Base-by-base conservation (phyloP, 2,797 vertebrate species). In the Muraenolepis orangiensis region DNA sequence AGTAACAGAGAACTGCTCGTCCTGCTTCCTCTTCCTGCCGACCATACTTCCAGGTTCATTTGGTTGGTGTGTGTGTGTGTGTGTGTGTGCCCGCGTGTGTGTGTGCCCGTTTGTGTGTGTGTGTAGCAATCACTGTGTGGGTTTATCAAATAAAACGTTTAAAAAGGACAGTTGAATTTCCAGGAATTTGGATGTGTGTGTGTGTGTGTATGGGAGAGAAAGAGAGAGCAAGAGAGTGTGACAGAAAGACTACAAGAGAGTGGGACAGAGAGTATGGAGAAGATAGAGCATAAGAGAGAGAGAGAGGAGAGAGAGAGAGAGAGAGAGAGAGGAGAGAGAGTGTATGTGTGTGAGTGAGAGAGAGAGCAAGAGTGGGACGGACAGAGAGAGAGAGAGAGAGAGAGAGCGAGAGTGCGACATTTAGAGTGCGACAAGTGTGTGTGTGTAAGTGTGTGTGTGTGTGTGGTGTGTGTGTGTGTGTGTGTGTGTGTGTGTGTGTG, bases 1-100 rank as follows among this genome's bases (percentile, higher is more conserved):
- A 83, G 89, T 88, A 90, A 88, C 87, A 90, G 85, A 90, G 88
- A 86, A 87, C 81, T 78, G 83, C 78, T 84, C 77, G 70, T 87
- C 77, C 77, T 51, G 86, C 77, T 66, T 86, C 75, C 74, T 86
- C 84, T 84, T 81, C 80, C 23, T 86, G 82, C 67, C 11, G 73
- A 77, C 76, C 70, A 82, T 46, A 74, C 74, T 74, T 78, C 81
- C 74, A 81, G 69, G 70, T 87, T 85, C 82, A 85, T 80, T 82
- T 40, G 30, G 83, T 72, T 78, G 77, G 81, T 66, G 40, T 67
- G 61, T 64, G 64, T 66, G 28, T 70, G 69, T 72, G 81, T 79
- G 66, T 70, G 64, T 73, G 79, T 79, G 34, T 69, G 68, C 51
- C 69, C 61, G 75, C 77, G 70, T 69, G 73, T 74, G 74, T 80